A percentile compares a stretch with the other conserved stretches of the same genome.
phyloP scores from a whole-genome alignment of 2,888 invertebrate species.

The Noctuana brunneofusca region DNA sequence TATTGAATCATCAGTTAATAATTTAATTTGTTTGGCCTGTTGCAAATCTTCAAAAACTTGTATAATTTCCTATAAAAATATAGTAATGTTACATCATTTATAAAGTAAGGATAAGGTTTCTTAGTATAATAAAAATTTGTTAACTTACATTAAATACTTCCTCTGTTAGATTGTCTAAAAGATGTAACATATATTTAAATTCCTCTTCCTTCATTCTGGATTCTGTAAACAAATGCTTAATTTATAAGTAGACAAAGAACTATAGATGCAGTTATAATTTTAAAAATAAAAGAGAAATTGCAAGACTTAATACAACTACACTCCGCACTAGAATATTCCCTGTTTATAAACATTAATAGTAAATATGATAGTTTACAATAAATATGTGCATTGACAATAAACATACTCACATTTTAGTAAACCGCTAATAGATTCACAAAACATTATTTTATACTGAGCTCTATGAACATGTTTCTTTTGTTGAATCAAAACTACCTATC shows the following conservation, averaged over 20 bases:
- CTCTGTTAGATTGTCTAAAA: conserved; percentile 65
- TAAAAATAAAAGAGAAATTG: neutral
- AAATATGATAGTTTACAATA: too few species aligned
- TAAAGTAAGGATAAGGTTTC: neutral
- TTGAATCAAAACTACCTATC: too few species aligned
- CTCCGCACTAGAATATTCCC: neutral
- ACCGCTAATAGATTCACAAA: too few species aligned
- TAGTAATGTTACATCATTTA: neutral
- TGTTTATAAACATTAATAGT: too few species aligned
- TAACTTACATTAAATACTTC: conserved; percentile 65
- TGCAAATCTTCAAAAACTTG: conserved; percentile 60
- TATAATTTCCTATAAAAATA: conserved; percentile 63
- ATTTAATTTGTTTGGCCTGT: conserved; percentile 57
- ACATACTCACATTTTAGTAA: too few species aligned
- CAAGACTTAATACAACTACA: neutral
- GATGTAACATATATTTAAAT: conserved; percentile 66
- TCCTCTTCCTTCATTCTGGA: conserved; percentile 72
- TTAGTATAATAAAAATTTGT: neutral
- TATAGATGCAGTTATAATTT: neutral
- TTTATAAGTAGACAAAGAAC: neutral
- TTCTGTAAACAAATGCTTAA: conserved; percentile 6
- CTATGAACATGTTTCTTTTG: too few species aligned
- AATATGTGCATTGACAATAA: too few species aligned
- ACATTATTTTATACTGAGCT: too few species aligned
- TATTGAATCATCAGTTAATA: conserved; percentile 57